Conservation (phyloP, 1,140 invertebrate species). For the Rhynchophorus ferrugineus region DNA sequence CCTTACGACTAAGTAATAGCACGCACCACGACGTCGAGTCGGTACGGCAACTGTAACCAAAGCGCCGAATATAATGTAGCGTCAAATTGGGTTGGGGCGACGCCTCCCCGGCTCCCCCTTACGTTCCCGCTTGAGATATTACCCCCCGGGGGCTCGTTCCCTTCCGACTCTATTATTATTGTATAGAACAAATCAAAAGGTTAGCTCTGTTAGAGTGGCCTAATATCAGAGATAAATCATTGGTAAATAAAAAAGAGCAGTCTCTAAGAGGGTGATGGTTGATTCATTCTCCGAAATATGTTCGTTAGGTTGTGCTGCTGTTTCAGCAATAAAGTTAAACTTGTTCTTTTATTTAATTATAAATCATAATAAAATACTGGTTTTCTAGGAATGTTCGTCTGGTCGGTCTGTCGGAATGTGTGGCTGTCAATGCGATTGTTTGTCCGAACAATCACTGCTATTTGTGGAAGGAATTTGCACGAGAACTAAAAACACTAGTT, state of each 20-base stretch:
- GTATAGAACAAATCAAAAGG: conserved; percentile 44
- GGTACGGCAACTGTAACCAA: conserved; percentile 34
- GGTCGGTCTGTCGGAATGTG: too few species aligned
- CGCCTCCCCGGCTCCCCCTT: conserved; percentile 5
- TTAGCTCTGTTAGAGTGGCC: conserved; percentile 38
- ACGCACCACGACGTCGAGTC: not conserved
- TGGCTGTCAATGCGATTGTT: too few species aligned
- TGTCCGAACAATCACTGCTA: too few species aligned
- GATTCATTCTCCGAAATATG: conserved; percentile 1
- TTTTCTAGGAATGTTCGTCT: too few species aligned
- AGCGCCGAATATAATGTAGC: conserved; percentile 41
- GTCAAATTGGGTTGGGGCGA: conserved; percentile 41
- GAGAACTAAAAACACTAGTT: too few species aligned
- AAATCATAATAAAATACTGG: too few species aligned
- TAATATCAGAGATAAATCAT: conserved; percentile 40
- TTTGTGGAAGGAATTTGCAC: too few species aligned
- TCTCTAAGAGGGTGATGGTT: conserved; percentile 18
- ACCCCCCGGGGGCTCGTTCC: conserved; percentile 41
- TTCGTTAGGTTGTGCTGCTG: conserved; percentile 3
- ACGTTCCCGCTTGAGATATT: conserved; percentile 37
- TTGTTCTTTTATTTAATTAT: too few species aligned
- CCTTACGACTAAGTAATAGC: not conserved
- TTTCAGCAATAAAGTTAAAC: too few species aligned
- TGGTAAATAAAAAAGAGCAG: conserved; percentile 30
- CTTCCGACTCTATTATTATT: conserved; percentile 43